phyloP scores from a whole-genome alignment of 1,140 invertebrate species.

The Himalopsyche phryganea region DNA sequence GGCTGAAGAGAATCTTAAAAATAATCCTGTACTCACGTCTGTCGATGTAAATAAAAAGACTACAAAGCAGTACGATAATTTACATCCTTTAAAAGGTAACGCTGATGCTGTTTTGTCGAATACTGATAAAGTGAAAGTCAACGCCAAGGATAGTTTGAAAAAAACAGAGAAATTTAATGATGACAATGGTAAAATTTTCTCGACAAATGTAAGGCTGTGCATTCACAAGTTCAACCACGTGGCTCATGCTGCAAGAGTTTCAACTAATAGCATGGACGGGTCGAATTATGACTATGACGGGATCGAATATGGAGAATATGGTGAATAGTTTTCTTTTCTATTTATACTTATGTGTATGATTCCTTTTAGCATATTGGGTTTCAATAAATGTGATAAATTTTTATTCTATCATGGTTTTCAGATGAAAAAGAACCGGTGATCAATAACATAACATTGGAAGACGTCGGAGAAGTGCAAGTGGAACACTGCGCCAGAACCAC shows the following conservation, averaged over 20 bases:
- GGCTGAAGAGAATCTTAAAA: too few relatives aligned
- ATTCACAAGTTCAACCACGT: constrained; percentile 9
- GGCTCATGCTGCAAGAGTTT: constrained; percentile 4
- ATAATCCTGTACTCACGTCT: too few relatives aligned
- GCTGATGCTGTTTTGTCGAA: too few relatives aligned
- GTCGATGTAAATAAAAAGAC: too few relatives aligned
- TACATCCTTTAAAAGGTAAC: too few relatives aligned
- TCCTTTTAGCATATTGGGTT: too few relatives aligned
- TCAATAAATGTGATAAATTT: too few relatives aligned
- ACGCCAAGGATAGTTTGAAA: neutral
- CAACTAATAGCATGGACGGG: neutral
- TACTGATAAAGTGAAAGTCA: neutral
- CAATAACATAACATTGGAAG: constrained; percentile 36
- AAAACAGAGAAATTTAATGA: neutral
- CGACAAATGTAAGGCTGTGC: neutral
- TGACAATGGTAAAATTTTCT: too few relatives aligned
- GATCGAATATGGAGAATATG: constrained; percentile 12
- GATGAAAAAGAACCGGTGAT: constrained; percentile 17
- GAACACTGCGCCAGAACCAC: constrained; percentile 43
- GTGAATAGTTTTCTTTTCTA: neutral
- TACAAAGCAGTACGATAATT: too few relatives aligned
- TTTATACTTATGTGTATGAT: neutral
- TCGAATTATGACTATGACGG: constrained; percentile 12
- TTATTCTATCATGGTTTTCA: too few relatives aligned
- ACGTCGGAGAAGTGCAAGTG: constrained; percentile 38